Conservation (phyloP, 2,113 vertebrate species). For the Alouatta palliata region DNA sequence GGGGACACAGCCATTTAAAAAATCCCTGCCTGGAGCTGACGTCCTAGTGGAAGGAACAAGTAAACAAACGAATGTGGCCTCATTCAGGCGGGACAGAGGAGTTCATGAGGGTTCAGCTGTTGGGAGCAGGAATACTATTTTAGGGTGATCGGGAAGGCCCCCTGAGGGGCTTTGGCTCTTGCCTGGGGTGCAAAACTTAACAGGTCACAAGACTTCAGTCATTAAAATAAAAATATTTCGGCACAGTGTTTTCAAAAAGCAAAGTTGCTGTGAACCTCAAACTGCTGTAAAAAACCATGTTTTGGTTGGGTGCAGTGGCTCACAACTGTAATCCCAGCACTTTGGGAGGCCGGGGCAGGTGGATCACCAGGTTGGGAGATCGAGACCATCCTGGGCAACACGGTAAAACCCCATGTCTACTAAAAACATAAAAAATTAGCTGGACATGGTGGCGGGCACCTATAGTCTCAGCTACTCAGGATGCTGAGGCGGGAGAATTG, state of each 20-base stretch:
- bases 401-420: no score
- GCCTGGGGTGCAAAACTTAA: neutral
- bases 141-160: neutral
- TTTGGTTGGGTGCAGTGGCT: no score
- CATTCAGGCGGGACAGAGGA: accelerated
- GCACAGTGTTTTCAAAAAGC: neutral
- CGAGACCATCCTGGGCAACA: no score
- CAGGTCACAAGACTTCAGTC: neutral
- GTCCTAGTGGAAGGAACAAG: neutral
- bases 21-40: neutral
- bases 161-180: neutral
- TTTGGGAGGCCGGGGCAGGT: no score
- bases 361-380: no score
- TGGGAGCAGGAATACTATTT: neutral
- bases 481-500: no score
- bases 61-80: neutral
- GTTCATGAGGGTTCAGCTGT: neutral
- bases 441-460: no score
- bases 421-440: no score
- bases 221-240: neutral
- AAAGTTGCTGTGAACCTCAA: neutral
- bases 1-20: neutral
- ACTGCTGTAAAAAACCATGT: neutral
- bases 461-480: no score
- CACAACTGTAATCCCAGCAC: no score